Conservation (phyloP, 2,888 invertebrate species). For the Drosophila longiperda region DNA sequence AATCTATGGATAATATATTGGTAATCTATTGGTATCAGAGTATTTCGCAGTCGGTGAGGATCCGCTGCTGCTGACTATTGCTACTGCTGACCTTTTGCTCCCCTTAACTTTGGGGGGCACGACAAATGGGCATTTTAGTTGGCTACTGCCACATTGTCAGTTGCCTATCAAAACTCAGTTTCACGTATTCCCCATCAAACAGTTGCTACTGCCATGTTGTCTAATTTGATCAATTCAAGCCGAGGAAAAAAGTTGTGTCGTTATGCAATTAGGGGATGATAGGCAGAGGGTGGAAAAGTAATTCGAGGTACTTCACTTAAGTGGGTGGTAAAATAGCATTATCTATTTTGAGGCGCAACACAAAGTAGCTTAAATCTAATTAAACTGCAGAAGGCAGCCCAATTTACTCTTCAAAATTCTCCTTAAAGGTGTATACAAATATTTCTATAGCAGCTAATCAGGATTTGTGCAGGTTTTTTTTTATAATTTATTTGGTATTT, state of each 20-base stretch:
- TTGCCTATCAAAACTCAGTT: conserved; percentile 24
- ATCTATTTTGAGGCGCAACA: conserved; percentile 4
- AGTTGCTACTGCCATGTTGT: conserved; percentile 25
- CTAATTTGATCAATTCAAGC: conserved; percentile 32
- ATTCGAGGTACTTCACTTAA: conserved; percentile 10
- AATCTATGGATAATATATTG: too few relatives aligned
- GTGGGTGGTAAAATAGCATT: conserved; percentile 8
- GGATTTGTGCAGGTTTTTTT: not conserved
- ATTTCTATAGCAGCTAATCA: not conserved
- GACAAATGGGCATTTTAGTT: conserved; percentile 19
- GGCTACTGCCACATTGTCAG: not conserved
- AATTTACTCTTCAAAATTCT: not conserved
- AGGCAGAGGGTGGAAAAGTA: not conserved
- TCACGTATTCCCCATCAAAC: conserved; percentile 58
- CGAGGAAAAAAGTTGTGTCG: conserved; percentile 14
- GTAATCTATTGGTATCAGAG: not conserved
- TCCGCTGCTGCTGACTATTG: not conserved
- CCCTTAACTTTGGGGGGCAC: conserved; percentile 4
- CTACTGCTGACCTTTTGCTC: conserved; percentile 1
- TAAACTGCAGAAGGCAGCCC: not conserved
- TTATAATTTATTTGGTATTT: not conserved
- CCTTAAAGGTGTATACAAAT: not conserved
- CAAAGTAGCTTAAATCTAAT: conserved; percentile 1
- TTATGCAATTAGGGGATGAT: conserved; percentile 33
- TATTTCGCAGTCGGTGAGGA: not conserved